Conservation (phyloP, 1,140 invertebrate species). For the Wasmannia auropunctata region DNA sequence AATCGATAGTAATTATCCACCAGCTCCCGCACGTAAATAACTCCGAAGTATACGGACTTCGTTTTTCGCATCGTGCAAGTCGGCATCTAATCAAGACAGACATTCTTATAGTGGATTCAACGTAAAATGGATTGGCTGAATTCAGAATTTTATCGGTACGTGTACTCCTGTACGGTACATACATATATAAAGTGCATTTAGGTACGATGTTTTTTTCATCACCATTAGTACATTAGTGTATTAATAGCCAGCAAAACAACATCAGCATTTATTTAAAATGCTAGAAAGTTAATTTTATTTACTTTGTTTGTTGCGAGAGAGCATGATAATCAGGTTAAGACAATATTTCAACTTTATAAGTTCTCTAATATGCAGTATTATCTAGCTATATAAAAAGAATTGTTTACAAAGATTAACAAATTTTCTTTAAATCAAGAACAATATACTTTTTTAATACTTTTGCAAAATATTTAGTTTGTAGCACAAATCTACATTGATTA, state of each 20-base stretch:
- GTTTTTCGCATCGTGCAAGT: background rate
- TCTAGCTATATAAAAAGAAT: background rate
- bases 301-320: too few relatives aligned
- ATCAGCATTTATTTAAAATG: background rate
- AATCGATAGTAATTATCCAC: slow-evolving; percentile 70
- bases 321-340: background rate
- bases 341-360: background rate
- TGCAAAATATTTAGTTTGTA: background rate
- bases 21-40: slow-evolving; percentile 62
- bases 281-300: background rate
- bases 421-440: background rate
- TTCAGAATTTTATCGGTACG: background rate
- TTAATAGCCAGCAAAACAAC: background rate
- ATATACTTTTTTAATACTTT: background rate
- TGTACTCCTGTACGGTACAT: background rate
- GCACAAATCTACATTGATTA: background rate
- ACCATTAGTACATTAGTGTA: background rate
- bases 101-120: background rate
- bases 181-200: background rate
- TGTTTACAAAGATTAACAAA: background rate
- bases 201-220: background rate
- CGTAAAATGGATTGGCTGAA: background rate
- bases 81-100: background rate
- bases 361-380: background rate
- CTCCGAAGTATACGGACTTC: slow-evolving; percentile 22